phyloP scores from a whole-genome alignment of 1,140 invertebrate genomes.

The Vanessa tameamea region DNA sequence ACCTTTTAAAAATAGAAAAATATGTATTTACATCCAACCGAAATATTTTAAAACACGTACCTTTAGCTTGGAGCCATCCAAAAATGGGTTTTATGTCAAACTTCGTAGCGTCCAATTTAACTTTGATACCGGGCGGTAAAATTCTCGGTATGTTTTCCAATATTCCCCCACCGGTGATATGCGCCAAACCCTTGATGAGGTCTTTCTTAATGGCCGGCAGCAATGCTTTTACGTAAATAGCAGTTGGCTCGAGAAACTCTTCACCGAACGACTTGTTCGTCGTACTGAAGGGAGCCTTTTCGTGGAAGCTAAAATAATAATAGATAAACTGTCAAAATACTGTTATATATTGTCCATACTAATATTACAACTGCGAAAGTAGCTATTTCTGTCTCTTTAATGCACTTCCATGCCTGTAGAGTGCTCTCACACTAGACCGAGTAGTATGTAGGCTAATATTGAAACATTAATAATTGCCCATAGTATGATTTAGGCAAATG shows the following conservation, averaged over 20 bases:
- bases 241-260: constrained; percentile 92
- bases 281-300: constrained; percentile 87
- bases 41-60: constrained; percentile 73
- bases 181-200: constrained; percentile 92
- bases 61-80: constrained; percentile 82
- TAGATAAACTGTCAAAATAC: background rate
- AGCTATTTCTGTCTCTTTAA: no score
- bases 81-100: constrained; percentile 88
- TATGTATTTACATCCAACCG: no score
- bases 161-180: constrained; percentile 97
- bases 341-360: background rate
- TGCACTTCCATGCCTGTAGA: no score
- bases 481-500: no score
- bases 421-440: no score
- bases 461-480: no score
- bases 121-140: constrained; percentile 84
- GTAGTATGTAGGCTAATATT: no score
- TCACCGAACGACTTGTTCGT: constrained; percentile 85
- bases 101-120: constrained; percentile 86
- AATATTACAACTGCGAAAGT: background rate
- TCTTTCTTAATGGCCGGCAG: constrained; percentile 87
- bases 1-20: no score
- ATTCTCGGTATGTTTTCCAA: constrained; percentile 94
- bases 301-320: constrained; percentile 79
- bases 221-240: constrained; percentile 92